Conservation (phyloP, 2,113 vertebrate species). For the Verasper variegatus region DNA sequence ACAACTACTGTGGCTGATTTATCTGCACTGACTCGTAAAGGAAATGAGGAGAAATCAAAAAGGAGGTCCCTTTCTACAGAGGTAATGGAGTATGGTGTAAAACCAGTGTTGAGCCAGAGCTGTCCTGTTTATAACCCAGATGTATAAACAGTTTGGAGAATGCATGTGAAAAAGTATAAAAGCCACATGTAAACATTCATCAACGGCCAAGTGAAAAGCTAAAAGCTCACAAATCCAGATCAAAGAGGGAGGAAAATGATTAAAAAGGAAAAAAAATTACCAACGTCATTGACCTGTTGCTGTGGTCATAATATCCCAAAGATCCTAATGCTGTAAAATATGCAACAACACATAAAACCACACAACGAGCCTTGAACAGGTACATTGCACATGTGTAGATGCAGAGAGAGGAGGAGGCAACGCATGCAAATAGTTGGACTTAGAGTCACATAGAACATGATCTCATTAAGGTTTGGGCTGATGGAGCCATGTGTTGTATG, state of each 20-base stretch:
- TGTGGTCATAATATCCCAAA: slow-evolving; percentile 96
- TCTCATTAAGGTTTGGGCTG: background rate
- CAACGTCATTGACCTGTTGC: slow-evolving; percentile 96
- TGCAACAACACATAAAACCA: slow-evolving; percentile 96
- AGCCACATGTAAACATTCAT: slow-evolving; percentile 56
- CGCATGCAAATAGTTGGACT: slow-evolving; percentile 58
- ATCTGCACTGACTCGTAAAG: background rate
- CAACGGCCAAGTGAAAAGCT: slow-evolving; percentile 54
- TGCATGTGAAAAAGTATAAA: slow-evolving; percentile 47
- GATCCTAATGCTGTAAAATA: slow-evolving; percentile 98
- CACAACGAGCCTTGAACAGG: slow-evolving; percentile 87
- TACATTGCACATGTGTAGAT: slow-evolving; percentile 76
- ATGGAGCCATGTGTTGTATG: no score
- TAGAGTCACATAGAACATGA: background rate
- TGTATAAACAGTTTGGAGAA: slow-evolving; percentile 62
- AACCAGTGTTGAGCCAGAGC: slow-evolving; percentile 42
- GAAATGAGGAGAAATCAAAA: background rate
- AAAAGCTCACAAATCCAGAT: slow-evolving; percentile 65
- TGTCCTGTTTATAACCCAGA: slow-evolving; percentile 63
- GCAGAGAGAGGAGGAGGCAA: slow-evolving; percentile 8
- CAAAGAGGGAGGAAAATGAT: slow-evolving; percentile 82
- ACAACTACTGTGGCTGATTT: background rate
- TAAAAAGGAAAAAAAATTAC: slow-evolving; percentile 93
- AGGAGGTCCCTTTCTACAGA: slow-evolving; percentile 23
- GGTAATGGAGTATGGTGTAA: slow-evolving; percentile 46